Evolutionary conservation across 2,797 vertebrate species (phyloP).

Genomic region (Hydrolagus colliei): DNA sequence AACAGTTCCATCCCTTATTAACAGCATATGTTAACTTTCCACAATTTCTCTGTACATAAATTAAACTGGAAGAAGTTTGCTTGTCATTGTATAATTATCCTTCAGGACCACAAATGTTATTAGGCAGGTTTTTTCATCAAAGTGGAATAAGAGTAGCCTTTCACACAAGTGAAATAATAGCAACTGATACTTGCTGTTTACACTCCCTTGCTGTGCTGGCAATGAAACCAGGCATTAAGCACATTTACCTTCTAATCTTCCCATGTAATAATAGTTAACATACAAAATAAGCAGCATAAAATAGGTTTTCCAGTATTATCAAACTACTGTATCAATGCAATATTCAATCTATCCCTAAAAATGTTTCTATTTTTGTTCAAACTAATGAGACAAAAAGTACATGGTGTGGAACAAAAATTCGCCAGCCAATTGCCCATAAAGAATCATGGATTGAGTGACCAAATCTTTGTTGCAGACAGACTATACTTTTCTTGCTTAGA

Average conservation of each 20-base stretch:
- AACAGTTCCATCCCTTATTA: background rate
- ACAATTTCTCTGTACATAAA: background rate
- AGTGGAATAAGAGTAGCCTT: background rate
- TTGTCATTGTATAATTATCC: background rate
- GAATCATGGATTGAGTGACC: no score
- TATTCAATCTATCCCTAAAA: no score
- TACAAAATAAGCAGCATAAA: background rate
- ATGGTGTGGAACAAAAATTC: no score
- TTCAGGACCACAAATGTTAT: background rate
- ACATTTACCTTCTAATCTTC: background rate
- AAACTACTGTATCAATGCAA: no score
- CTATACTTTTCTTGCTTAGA: background rate
- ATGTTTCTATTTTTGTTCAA: no score
- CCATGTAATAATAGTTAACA: background rate
- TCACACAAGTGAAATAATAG: background rate
- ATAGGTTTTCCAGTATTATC: no score
- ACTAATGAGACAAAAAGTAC: no score
- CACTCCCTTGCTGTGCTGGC: no score
- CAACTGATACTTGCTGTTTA: background rate
- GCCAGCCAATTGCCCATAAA: no score
- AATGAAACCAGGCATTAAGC: background rate
- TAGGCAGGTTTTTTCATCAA: background rate
- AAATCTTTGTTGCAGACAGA: background rate
- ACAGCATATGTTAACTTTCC: background rate
- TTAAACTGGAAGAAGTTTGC: background rate